Evolutionary conservation across 2,888 invertebrate species (phyloP).

Genomic region (Pristionchus japonicus): DNA sequence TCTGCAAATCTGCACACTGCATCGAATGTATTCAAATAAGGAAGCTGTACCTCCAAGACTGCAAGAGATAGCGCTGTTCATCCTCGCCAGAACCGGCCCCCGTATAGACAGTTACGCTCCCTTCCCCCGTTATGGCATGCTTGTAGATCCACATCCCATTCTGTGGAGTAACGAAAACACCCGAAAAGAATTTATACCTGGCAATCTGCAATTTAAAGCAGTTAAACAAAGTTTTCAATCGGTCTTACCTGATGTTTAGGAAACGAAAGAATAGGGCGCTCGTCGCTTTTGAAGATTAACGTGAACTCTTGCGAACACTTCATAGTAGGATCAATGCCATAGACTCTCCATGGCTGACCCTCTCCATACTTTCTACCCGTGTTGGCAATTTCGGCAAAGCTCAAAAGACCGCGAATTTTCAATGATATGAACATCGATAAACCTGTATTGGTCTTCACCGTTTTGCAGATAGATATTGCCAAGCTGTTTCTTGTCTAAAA

Average conservation of each 20-base stretch:
- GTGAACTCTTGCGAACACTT: not conserved
- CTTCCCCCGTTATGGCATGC: not conserved
- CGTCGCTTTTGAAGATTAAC: not conserved
- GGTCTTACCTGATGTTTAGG: too few relatives aligned
- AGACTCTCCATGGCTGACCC: not conserved
- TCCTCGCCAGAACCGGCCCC: not conserved
- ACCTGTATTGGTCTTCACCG: not conserved
- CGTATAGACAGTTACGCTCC: not conserved
- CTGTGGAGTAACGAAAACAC: too few relatives aligned
- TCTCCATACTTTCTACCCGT: not conserved
- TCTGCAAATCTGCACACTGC: not conserved
- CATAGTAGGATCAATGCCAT: not conserved
- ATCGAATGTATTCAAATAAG: not conserved
- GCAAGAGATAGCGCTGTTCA: not conserved
- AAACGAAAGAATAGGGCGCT: not conserved
- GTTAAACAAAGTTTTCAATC: too few relatives aligned
- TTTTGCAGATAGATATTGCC: not conserved
- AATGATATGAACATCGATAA: not conserved
- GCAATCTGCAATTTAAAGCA: too few relatives aligned
- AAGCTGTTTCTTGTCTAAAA: not conserved
- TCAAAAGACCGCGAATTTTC: not conserved
- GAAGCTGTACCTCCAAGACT: not conserved
- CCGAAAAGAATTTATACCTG: too few relatives aligned
- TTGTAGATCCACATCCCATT: not conserved
- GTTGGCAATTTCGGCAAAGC: not conserved